Evolutionary conservation across 2,888 invertebrate genomes (phyloP).

Genomic region (Drepanosiphum platanoidis): DNA sequence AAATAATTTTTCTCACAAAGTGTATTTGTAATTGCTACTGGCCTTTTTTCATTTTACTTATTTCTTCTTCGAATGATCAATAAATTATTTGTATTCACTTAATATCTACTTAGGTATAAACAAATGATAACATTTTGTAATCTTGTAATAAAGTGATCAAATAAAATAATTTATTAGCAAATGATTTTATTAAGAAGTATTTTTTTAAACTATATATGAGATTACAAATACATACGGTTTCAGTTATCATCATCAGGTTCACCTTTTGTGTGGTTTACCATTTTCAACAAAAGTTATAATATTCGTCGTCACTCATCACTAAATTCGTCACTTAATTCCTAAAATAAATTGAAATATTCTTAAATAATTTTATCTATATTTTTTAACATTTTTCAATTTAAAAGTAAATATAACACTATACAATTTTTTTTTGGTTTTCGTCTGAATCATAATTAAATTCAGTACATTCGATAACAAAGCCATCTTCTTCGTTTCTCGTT

Average conservation of each 20-base stretch:
- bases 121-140: not conserved
- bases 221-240: not conserved
- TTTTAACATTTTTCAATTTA: not conserved
- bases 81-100: too few species aligned
- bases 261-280: not conserved
- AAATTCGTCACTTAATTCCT: conserved; percentile 5
- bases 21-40: too few species aligned
- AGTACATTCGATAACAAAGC: not conserved
- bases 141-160: not conserved
- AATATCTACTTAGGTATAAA: too few species aligned
- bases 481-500: not conserved
- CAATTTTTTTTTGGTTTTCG: not conserved
- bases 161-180: too few species aligned
- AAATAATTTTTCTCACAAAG: too few species aligned
- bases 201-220: too few species aligned
- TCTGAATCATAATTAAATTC: not conserved
- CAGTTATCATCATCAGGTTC: not conserved
- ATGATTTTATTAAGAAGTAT: too few species aligned
- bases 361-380: not conserved
- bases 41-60: too few species aligned
- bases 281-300: not conserved
- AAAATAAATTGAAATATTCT: not conserved
- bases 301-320: not conserved
- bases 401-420: not conserved
- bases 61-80: too few species aligned